phyloP scores from a whole-genome alignment of 1,140 invertebrate species.

The Meloidogyne hapla region DNA sequence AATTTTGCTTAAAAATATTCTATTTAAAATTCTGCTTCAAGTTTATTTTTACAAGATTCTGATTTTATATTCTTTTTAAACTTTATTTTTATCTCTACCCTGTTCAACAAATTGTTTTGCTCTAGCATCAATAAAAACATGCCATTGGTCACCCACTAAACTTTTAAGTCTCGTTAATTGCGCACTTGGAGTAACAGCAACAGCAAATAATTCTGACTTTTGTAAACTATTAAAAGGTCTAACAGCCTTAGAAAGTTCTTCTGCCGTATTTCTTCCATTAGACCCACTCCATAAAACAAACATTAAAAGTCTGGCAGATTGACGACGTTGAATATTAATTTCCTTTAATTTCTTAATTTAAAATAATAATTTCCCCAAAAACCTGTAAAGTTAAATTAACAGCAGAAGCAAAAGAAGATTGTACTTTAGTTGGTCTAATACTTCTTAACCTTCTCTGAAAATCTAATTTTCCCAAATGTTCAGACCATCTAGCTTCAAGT shows the following conservation, averaged over 20 bases:
- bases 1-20: background rate
- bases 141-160: constrained; percentile 33
- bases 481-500: background rate
- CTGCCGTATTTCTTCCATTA: constrained; percentile 17
- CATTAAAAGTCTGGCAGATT: constrained; percentile 15
- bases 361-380: background rate
- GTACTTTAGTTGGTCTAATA: background rate
- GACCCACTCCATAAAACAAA: constrained; percentile 32
- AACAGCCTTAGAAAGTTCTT: constrained; percentile 21
- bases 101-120: constrained; percentile 38
- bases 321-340: constrained; percentile 16
- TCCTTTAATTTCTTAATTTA: constrained; percentile 20
- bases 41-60: background rate
- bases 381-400: constrained; percentile 8
- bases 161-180: constrained; percentile 26
- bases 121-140: constrained; percentile 35
- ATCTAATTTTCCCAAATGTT: background rate
- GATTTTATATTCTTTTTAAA: too few relatives aligned
- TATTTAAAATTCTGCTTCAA: too few relatives aligned
- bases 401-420: constrained; percentile 7
- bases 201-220: constrained; percentile 26
- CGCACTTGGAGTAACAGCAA: constrained; percentile 14
- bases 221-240: background rate
- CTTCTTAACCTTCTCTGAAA: background rate
- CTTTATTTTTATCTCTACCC: background rate